A percentile compares a stretch with the other conserved stretches of the same genome.
These are phyloP conservation scores for Mormyrus iriodes DNA, from an alignment of 2,113 vertebrate genomes.

Conservation along the genomic window DNA sequence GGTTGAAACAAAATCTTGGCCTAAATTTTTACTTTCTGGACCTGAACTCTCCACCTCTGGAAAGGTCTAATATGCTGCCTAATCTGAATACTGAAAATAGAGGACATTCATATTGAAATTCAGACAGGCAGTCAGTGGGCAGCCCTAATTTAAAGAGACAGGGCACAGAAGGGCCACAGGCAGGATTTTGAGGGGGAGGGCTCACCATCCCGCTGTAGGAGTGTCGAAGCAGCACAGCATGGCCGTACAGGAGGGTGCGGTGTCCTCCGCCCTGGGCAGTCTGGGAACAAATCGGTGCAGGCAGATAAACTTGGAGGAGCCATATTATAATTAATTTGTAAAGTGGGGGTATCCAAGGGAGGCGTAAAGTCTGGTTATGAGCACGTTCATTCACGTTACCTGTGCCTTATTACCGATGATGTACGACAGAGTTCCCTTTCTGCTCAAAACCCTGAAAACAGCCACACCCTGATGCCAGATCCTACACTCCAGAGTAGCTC, in stretches of 20 bases:
- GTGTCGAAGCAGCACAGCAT: constrained; percentile 85
- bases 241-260: constrained; percentile 86
- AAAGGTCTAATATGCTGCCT: background rate
- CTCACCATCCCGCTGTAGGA: constrained; percentile 91
- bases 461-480: background rate
- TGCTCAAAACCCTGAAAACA: background rate
- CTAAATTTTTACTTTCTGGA: background rate
- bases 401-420: background rate
- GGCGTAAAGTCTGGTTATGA: background rate
- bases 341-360: background rate
- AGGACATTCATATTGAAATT: background rate
- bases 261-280: constrained; percentile 85
- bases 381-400: background rate
- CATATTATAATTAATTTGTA: background rate
- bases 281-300: constrained; percentile 47
- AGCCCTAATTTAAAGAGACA: background rate
- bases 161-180: background rate
- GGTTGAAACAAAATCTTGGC: background rate
- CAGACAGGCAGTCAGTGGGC: background rate
- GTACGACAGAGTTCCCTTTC: background rate
- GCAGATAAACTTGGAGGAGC: background rate
- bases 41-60: background rate
- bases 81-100: background rate
- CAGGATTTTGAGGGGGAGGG: background rate
- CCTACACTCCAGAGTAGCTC: background rate